phyloP scores from a whole-genome alignment of 2,888 invertebrate genomes.

The Polylopha cassiicola region DNA sequence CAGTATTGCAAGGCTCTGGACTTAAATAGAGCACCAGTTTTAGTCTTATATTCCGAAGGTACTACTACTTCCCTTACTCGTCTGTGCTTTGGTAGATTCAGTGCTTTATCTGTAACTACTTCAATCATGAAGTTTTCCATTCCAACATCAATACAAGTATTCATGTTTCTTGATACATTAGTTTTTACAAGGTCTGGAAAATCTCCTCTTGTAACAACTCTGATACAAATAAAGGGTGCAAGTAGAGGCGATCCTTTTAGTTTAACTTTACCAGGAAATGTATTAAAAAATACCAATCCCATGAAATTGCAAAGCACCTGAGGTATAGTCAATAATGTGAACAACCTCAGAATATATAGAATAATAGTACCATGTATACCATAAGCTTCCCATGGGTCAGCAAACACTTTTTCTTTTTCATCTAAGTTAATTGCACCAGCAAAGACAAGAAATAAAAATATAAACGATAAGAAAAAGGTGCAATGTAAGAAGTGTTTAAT shows the following conservation, averaged over 20 bases:
- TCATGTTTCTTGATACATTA: constrained; percentile 92
- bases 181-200: constrained; percentile 92
- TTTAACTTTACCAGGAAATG: constrained; percentile 94
- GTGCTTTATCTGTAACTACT: constrained; percentile 94
- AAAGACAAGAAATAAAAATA: constrained; percentile 84
- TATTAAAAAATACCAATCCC: constrained; percentile 92
- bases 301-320: constrained; percentile 93
- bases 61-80: constrained; percentile 93
- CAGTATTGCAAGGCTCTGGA: constrained; percentile 97
- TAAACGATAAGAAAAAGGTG: constrained; percentile 83
- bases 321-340: constrained; percentile 91
- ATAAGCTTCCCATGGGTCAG: constrained; percentile 90
- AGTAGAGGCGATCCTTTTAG: constrained; percentile 93
- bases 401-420: constrained; percentile 73
- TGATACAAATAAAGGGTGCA: constrained; percentile 95
- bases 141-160: constrained; percentile 91
- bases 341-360: constrained; percentile 86
- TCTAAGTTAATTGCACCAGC: constrained; percentile 79
- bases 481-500: constrained; percentile 90
- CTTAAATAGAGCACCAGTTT: constrained; percentile 95
- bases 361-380: constrained; percentile 84
- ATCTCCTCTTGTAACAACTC: constrained; percentile 96
- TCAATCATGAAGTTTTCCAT: constrained; percentile 97
- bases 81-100: constrained; percentile 86
- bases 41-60: constrained; percentile 90